These are phyloP conservation scores for Sphenopsis melanotis DNA, from an alignment of 2,797 vertebrate species.

Conservation along the genomic window DNA sequence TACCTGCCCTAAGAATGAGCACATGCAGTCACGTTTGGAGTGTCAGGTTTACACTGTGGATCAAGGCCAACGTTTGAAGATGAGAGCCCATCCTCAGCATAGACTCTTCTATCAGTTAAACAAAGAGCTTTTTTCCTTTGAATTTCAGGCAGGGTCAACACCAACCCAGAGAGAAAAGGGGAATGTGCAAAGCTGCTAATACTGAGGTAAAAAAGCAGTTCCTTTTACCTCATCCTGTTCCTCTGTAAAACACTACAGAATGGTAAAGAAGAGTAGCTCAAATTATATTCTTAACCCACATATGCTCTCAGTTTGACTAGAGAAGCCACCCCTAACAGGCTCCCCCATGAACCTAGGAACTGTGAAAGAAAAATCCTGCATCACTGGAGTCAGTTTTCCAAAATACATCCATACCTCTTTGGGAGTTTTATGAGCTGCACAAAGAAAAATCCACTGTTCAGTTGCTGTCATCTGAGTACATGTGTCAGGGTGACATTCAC, in stretches of 20 bases:
- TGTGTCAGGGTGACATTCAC: slow-evolving; percentile 96
- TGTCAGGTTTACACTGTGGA: background rate
- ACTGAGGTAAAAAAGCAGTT: background rate
- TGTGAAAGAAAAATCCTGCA: background rate
- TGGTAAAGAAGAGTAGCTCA: background rate
- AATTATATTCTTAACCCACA: background rate
- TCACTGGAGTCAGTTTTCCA: background rate
- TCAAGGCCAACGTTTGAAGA: background rate
- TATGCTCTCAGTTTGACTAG: background rate
- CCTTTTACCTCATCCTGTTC: background rate
- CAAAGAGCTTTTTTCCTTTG: background rate
- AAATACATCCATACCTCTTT: slow-evolving; percentile 85
- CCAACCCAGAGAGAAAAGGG: background rate
- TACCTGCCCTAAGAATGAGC: background rate
- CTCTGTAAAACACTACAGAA: background rate
- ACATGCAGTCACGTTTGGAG: background rate
- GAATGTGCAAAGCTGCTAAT: background rate
- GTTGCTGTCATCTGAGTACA: slow-evolving; percentile 99
- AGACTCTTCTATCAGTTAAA: background rate
- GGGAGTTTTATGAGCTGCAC: slow-evolving; percentile 98
- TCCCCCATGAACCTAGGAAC: background rate
- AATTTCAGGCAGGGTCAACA: background rate
- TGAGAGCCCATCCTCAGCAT: background rate
- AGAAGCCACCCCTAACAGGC: background rate
- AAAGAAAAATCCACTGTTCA: slow-evolving; percentile 99